Percentiles rank a stretch among this genome's conserved stretches.
Conservation (phyloP, 2,113 vertebrate genomes). For the Dasyurus viverrinus region DNA sequence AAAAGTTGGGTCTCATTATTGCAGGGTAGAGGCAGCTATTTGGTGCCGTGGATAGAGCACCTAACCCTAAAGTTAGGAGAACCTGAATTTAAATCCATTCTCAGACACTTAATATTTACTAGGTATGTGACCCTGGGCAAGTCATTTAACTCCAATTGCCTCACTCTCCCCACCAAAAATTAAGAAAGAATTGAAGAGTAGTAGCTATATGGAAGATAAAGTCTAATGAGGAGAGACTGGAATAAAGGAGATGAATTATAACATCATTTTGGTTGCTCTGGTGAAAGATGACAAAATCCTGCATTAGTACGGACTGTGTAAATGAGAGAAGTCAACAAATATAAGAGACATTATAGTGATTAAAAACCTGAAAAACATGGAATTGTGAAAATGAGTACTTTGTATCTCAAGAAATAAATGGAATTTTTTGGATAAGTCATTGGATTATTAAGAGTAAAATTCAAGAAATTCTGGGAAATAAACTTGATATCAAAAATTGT, state of each 20-base stretch:
- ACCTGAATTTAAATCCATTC: no score
- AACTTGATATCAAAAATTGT: background rate
- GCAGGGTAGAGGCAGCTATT: background rate
- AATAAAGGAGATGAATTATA: background rate
- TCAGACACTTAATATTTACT: no score
- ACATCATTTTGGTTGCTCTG: background rate
- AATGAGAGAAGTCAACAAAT: background rate
- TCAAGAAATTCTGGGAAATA: background rate
- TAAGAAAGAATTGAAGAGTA: no score
- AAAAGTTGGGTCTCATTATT: background rate
- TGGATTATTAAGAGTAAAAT: background rate
- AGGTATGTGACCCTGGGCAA: no score
- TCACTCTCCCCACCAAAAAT: no score
- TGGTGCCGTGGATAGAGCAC: no score
- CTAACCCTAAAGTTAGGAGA: no score
- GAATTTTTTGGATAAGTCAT: background rate
- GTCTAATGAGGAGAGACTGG: background rate
- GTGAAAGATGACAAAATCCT: background rate
- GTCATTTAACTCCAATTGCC: no score
- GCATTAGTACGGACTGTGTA: background rate
- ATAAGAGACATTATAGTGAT: background rate
- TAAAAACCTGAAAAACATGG: background rate
- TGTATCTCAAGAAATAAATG: background rate
- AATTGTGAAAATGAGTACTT: background rate
- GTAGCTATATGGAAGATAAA: background rate